A percentile compares a stretch with the other conserved stretches of the same genome.
Conservation (phyloP, 2,113 vertebrate genomes). For the Chamaetylas fuelleborni region DNA sequence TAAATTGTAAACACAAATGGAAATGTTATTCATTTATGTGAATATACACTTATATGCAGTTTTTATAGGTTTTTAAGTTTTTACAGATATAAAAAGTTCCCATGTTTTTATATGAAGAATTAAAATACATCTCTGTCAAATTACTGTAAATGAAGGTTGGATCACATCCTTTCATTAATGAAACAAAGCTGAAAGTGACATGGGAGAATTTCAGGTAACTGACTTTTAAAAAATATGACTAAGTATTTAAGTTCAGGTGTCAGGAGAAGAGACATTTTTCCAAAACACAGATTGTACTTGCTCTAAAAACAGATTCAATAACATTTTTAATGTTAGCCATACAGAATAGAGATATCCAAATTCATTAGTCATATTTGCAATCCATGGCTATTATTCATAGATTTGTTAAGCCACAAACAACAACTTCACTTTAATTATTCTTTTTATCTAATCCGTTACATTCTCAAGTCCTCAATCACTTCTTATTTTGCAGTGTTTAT, state of each 20-base stretch:
- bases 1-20: not conserved
- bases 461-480: not conserved
- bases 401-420: conserved; percentile 3
- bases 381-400: not conserved
- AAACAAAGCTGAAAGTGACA: not conserved
- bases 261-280: not conserved
- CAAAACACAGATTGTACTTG: not conserved
- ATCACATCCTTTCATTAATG: not conserved
- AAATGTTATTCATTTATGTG: not conserved
- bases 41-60: not conserved
- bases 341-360: not conserved
- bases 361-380: not conserved
- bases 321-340: not conserved
- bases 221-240: not conserved
- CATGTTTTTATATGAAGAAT: not conserved
- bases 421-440: conserved; percentile 26
- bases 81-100: not conserved
- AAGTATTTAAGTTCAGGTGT: not conserved
- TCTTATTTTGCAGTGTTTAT: conserved; percentile 14
- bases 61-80: not conserved
- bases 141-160: not conserved
- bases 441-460: not conserved
- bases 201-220: not conserved
- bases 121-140: not conserved
- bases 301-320: not conserved